These are phyloP conservation scores for Aquatica leii DNA, from an alignment of 2,888 invertebrate genomes.

Conservation along the genomic window DNA sequence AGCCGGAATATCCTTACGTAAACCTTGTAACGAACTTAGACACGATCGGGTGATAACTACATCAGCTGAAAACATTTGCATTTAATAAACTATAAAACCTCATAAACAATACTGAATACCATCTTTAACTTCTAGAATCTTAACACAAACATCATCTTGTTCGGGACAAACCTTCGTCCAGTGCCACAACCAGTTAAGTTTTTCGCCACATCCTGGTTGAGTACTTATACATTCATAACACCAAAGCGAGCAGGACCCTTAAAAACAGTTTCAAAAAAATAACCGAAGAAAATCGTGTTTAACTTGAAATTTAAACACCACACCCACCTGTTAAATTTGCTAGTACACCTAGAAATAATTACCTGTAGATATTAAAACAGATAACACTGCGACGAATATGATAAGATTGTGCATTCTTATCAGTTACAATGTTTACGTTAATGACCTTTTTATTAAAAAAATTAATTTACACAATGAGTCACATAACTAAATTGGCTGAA, in stretches of 20 bases:
- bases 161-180: conserved; percentile 85
- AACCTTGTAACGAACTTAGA: conserved; percentile 77
- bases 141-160: conserved; percentile 86
- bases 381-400: no score
- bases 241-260: conserved; percentile 65
- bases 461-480: no score
- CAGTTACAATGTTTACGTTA: no score
- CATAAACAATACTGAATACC: conserved; percentile 63
- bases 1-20: conserved; percentile 87
- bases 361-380: conserved; percentile 2
- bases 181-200: conserved; percentile 82
- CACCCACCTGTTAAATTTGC: conserved; percentile 5
- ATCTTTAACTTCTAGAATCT: conserved; percentile 85
- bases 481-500: no score
- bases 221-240: conserved; percentile 91
- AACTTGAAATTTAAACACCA: background rate
- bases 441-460: no score
- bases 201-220: conserved; percentile 85
- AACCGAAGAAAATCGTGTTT: no score
- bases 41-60: conserved; percentile 85
- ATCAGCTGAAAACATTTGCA: conserved; percentile 67
- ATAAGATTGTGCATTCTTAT: no score
- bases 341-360: background rate
- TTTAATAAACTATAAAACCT: conserved; percentile 5
- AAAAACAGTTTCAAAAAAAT: no score